Evolutionary conservation across 2,113 vertebrate genomes (phyloP).

Genomic region (Epinephelus cyanopodus): DNA sequence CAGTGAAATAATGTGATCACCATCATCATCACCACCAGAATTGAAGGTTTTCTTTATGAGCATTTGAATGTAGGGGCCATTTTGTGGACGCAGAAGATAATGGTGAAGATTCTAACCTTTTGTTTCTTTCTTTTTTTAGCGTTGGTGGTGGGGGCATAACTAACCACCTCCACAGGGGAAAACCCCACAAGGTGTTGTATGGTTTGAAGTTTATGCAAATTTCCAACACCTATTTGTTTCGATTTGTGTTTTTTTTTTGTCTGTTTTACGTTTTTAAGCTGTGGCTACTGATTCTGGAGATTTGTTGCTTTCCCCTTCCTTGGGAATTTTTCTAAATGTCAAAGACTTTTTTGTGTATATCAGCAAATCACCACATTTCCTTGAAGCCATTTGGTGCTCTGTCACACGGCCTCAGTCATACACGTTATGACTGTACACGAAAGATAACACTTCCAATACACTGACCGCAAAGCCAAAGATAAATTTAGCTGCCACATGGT

Average conservation of each 20-base stretch:
- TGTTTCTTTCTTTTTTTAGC: not conserved
- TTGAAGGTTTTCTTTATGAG: not conserved
- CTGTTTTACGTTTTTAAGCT: not conserved
- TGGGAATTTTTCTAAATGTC: not conserved
- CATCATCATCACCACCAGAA: not conserved
- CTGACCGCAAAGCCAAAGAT: not conserved
- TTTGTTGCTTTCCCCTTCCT: not conserved
- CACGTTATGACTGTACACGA: not conserved
- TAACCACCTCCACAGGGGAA: conserved; percentile 40
- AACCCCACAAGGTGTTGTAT: not conserved
- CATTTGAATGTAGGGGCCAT: not conserved
- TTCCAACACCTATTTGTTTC: not conserved
- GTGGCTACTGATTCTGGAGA: not conserved
- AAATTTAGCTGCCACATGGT: too few relatives aligned
- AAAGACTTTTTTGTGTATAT: not conserved
- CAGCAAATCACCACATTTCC: not conserved
- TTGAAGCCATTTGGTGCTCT: not conserved
- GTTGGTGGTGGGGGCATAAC: not conserved
- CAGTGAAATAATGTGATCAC: not conserved
- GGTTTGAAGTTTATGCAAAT: not conserved
- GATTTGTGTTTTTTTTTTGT: not conserved
- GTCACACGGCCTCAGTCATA: not conserved
- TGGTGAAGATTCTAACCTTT: not conserved
- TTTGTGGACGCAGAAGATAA: not conserved
- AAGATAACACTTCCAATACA: not conserved